These are phyloP conservation scores for Buceros bicornis DNA, from an alignment of 2,797 vertebrate genomes.

Conservation along the genomic window DNA sequence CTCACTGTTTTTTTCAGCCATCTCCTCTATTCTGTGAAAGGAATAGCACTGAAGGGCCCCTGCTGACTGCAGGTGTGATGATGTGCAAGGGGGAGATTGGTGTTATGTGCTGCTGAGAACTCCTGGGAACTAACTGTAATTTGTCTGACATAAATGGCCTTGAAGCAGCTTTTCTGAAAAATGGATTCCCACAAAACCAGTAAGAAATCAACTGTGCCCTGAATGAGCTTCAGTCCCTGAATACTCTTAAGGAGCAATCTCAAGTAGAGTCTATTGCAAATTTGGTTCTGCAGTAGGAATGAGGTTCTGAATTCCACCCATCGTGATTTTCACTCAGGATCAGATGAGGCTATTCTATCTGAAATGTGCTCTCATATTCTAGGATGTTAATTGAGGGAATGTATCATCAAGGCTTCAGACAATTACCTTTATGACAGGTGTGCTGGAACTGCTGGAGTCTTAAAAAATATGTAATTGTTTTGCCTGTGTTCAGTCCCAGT, in stretches of 20 bases:
- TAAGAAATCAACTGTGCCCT: neutral
- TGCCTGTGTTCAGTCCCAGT: neutral
- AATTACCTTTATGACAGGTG: conserved; percentile 36
- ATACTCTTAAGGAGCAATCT: neutral
- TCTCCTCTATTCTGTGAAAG: neutral
- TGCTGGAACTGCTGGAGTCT: neutral
- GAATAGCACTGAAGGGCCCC: neutral
- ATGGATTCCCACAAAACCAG: neutral
- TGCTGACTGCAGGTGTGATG: conserved; percentile 21
- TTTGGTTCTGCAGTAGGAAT: neutral
- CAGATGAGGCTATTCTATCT: neutral
- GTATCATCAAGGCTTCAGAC: neutral
- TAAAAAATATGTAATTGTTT: conserved; percentile 4
- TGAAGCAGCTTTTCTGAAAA: neutral
- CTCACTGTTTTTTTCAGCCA: neutral
- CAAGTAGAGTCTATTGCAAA: neutral
- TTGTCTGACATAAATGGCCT: neutral
- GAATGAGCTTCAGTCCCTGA: neutral
- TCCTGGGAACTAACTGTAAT: neutral
- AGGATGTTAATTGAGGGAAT: conserved; percentile 36
- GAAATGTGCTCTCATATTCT: conserved; percentile 5
- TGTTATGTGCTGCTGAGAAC: neutral
- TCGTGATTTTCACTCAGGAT: neutral
- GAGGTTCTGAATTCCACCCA: neutral
- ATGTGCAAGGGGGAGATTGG: neutral